Conservation (phyloP, 2,797 vertebrate genomes). For the Thaleichthys pacificus region DNA sequence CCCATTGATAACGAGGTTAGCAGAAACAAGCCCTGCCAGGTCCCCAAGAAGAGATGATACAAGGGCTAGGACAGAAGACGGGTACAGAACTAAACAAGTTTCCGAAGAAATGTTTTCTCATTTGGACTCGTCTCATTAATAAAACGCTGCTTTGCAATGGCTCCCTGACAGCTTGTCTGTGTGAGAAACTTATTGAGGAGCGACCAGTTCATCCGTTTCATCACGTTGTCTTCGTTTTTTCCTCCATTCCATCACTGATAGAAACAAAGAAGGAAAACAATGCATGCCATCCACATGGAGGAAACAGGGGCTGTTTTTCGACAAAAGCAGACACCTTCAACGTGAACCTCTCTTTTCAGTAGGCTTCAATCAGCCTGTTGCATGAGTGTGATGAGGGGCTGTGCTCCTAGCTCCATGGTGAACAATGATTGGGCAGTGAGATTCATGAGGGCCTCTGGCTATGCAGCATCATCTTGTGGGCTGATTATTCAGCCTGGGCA, state of each 20-base stretch:
- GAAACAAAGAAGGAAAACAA: neutral
- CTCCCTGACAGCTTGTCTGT: no score
- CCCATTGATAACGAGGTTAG: slow-evolving; percentile 40
- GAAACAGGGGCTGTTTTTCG: neutral
- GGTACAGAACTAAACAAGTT: slow-evolving; percentile 15
- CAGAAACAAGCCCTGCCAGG: slow-evolving; percentile 46
- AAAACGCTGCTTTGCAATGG: neutral
- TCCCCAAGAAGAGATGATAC: slow-evolving; percentile 34
- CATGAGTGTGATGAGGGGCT: slow-evolving; percentile 65
- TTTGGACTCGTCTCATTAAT: neutral
- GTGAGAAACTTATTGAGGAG: no score
- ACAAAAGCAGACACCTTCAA: neutral
- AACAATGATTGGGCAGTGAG: slow-evolving; percentile 54
- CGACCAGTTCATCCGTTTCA: no score
- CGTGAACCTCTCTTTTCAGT: neutral
- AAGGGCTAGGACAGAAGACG: slow-evolving; percentile 35
- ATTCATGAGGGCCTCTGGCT: slow-evolving; percentile 62
- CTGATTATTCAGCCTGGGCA: slow-evolving; percentile 67
- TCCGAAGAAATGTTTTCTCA: neutral
- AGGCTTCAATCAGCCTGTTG: slow-evolving; percentile 48
- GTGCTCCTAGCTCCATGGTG: slow-evolving; percentile 42
- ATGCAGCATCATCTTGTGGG: slow-evolving; percentile 58
- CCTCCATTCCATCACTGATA: neutral
- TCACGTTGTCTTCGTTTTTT: neutral
- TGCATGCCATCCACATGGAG: neutral